A percentile compares a stretch with the other conserved stretches of the same genome.
Conservation (phyloP, 53 echinoderm and acorn worm species). For the Apostichopus leukothele region DNA sequence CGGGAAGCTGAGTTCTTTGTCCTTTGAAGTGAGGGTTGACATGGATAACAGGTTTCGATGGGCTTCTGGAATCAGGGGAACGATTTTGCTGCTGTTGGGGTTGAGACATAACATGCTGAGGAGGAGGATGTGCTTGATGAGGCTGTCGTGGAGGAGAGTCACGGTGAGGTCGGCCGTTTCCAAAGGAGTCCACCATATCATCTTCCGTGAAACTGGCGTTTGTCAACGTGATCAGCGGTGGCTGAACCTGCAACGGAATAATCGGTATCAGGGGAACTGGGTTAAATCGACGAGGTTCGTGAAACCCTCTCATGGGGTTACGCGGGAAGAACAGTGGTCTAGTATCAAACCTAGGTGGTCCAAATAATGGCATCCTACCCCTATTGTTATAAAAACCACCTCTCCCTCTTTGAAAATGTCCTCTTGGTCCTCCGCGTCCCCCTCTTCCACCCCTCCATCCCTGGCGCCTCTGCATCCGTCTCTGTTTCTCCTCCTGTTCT, state of each 20-base stretch:
- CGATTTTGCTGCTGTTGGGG: constrained; percentile 38
- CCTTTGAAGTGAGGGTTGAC: constrained; percentile 96
- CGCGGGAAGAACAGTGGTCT: background rate
- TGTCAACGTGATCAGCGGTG: constrained; percentile 44
- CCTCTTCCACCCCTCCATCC: constrained; percentile 41
- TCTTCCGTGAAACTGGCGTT: constrained; percentile 45
- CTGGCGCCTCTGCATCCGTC: constrained; percentile 49
- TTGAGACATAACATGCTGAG: background rate
- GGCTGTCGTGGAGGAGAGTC: constrained; percentile 32
- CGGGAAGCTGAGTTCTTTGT: constrained; percentile 48
- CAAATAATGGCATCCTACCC: constrained; percentile 1
- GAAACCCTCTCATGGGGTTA: constrained; percentile 11
- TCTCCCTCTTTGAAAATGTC: constrained; percentile 11
- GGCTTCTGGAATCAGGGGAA: constrained; percentile 45
- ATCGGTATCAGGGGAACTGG: constrained; percentile 2
- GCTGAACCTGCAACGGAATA: background rate
- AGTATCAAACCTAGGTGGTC: background rate
- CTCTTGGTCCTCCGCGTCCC: constrained; percentile 26
- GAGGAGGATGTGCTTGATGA: background rate
- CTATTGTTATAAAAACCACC: constrained; percentile 12
- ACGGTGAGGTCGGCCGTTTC: background rate
- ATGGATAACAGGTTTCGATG: constrained; percentile 55
- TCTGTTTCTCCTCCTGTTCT: constrained; percentile 57
- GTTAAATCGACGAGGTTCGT: background rate
- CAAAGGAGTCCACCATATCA: constrained; percentile 27